Conservation (phyloP, 2,797 vertebrate species). For the Enteromius mattozi region DNA sequence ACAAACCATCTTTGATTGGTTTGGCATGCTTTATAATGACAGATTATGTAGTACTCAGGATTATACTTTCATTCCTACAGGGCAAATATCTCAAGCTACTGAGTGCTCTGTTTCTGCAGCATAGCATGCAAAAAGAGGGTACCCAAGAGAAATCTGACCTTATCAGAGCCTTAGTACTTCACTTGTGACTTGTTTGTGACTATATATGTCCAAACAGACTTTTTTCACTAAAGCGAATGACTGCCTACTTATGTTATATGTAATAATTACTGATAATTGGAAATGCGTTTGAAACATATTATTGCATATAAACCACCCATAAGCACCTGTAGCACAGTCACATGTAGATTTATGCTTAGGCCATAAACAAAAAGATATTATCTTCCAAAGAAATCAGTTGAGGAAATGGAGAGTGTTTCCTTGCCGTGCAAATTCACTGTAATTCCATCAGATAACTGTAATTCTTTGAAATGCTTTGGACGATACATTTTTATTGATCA, state of each 20-base stretch:
- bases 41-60: constrained; percentile 9
- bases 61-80: constrained; percentile 28
- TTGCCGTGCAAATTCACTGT: constrained; percentile 29
- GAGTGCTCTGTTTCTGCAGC: neutral
- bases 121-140: neutral
- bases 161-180: neutral
- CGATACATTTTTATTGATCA: neutral
- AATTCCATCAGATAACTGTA: constrained; percentile 31
- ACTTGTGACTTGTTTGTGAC: neutral
- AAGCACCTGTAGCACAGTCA: neutral
- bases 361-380: neutral
- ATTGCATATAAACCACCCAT: neutral
- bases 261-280: neutral
- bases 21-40: neutral
- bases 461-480: constrained; percentile 20
- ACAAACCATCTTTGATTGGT: neutral
- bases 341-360: neutral
- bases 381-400: neutral
- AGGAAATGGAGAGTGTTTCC: constrained; percentile 43
- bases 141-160: neutral
- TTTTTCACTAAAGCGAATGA: neutral
- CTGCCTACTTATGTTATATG: neutral
- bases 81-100: constrained; percentile 26
- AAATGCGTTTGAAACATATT: neutral
- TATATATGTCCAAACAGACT: neutral